phyloP scores from a whole-genome alignment of 2,797 vertebrate species.

The Denticeps clupeoides region DNA sequence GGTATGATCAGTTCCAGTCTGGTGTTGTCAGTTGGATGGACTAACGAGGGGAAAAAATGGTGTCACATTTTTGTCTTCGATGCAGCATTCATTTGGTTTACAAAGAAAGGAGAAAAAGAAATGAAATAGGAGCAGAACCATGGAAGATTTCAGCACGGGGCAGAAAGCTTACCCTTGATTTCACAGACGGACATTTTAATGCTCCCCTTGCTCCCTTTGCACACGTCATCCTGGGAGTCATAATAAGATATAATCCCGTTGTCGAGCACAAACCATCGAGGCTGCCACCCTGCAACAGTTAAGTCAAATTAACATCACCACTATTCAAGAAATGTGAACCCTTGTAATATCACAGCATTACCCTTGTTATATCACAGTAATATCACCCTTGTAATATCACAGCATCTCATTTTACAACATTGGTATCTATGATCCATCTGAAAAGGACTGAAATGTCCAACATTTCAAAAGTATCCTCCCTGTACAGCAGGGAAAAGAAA shows the following conservation, averaged over 20 bases:
- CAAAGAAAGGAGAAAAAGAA: background rate
- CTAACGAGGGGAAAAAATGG: conserved; percentile 40
- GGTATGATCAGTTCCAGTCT: conserved; percentile 93
- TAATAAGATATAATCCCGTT: conserved; percentile 92
- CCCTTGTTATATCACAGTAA: too few species aligned
- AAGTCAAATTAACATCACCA: too few species aligned
- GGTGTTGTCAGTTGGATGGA: conserved; percentile 79
- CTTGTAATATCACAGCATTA: too few species aligned
- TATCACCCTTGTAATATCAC: too few species aligned
- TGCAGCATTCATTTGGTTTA: too few species aligned
- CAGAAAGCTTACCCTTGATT: conserved; percentile 74
- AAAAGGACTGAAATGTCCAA: too few species aligned
- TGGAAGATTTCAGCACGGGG: background rate
- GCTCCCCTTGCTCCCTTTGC: conserved; percentile 95
- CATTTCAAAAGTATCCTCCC: too few species aligned
- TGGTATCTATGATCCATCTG: too few species aligned
- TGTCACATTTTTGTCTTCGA: too few species aligned
- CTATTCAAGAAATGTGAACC: too few species aligned
- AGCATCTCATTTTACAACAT: too few species aligned
- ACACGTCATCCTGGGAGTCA: conserved; percentile 91
- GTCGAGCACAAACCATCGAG: conserved; percentile 90
- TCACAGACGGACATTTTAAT: conserved; percentile 98
- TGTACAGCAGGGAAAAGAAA: too few species aligned
- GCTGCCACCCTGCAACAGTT: conserved; percentile 89
- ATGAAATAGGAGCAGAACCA: background rate